Percentiles rank a stretch among this genome's conserved stretches.
These are phyloP conservation scores for Eospalax fontanierii DNA, from an alignment of 2,797 vertebrate species.

Conservation along the genomic window DNA sequence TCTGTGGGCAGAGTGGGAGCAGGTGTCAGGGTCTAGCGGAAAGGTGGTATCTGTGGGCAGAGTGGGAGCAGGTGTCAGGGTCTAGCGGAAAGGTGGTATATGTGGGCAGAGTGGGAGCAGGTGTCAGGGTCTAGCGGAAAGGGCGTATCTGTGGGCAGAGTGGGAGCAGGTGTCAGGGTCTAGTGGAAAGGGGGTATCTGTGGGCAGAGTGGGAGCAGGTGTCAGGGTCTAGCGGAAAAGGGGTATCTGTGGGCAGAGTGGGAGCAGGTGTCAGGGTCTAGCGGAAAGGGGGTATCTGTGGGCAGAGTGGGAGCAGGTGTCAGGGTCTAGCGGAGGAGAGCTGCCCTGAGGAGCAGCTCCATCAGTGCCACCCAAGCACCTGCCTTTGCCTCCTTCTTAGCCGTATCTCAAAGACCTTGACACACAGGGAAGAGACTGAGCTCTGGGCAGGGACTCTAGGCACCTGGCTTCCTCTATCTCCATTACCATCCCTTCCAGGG, in stretches of 20 bases:
- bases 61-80: background rate
- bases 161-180: background rate
- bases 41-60: too few relatives aligned
- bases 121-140: rapidly evolving
- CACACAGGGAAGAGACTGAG: background rate
- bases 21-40: rapidly evolving
- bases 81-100: too few relatives aligned
- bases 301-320: background rate
- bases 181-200: too few relatives aligned
- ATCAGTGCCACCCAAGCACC: rapidly evolving
- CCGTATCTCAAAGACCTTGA: background rate
- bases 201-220: background rate
- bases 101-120: background rate
- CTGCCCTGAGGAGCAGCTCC: rapidly evolving
- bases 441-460: background rate
- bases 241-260: too few relatives aligned
- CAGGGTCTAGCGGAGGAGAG: rapidly evolving
- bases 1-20: too few relatives aligned
- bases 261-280: background rate
- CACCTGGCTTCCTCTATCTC: background rate
- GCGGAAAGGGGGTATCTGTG: rapidly evolving
- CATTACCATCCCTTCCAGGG: rapidly evolving
- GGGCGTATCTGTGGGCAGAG: too few relatives aligned
- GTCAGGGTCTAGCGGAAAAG: rapidly evolving
- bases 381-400: background rate